These are phyloP conservation scores for Thunnus maccoyii DNA, from an alignment of 2,113 vertebrate species.

Conservation along the genomic window DNA sequence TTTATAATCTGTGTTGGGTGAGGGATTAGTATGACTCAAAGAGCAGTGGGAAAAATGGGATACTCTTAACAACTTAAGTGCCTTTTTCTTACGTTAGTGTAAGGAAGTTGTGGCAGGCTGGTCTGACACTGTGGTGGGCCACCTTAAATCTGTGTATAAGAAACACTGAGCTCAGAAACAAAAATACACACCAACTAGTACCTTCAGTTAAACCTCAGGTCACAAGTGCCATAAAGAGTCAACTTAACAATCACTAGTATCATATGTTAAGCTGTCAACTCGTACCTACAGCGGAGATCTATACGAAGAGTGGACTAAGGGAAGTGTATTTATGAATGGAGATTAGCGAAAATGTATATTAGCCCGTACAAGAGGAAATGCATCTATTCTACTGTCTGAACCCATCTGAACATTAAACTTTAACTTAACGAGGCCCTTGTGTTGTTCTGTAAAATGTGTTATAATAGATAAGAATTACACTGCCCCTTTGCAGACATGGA, in stretches of 20 bases:
- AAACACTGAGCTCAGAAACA: background rate
- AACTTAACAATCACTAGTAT: background rate
- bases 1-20: slow-evolving; percentile 19
- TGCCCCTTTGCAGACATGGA: background rate
- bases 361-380: background rate
- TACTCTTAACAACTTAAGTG: background rate
- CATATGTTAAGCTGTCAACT: background rate
- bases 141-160: background rate
- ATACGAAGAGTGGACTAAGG: background rate
- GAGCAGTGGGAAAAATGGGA: background rate
- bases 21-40: slow-evolving; percentile 42
- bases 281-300: background rate
- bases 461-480: slow-evolving; percentile 21
- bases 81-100: background rate
- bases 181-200: background rate
- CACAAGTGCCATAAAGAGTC: background rate
- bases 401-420: slow-evolving; percentile 7
- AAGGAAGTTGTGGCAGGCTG: background rate
- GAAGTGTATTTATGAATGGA: background rate
- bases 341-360: background rate
- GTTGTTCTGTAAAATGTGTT: background rate
- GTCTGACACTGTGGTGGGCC: background rate
- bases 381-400: background rate
- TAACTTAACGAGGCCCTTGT: background rate
- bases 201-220: background rate